Evolutionary conservation across 1,140 invertebrate species (phyloP).

Genomic region (Caenorhabditis inopinata): DNA sequence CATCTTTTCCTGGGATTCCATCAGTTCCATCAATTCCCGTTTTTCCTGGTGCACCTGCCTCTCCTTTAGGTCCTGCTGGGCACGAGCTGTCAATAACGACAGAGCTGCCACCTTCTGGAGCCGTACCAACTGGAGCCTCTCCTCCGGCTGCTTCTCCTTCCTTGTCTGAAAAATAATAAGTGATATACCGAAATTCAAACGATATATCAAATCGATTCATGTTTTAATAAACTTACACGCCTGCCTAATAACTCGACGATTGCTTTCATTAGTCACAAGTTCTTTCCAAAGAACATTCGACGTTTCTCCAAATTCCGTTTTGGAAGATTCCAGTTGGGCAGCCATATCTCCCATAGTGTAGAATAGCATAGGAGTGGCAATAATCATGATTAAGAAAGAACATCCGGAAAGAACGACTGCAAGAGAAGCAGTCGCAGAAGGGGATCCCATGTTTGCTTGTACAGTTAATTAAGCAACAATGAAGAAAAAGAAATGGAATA

Average conservation of each 20-base stretch:
- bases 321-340: conserved; percentile 25
- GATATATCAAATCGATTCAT: not conserved
- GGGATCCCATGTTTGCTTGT: not conserved
- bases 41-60: conserved; percentile 15
- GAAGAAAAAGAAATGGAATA: not conserved
- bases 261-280: conserved; percentile 35
- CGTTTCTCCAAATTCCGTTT: conserved; percentile 35
- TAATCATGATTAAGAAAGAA: conserved; percentile 35
- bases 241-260: conserved; percentile 13
- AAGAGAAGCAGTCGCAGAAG: conserved; percentile 10
- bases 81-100: conserved; percentile 9
- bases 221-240: conserved; percentile 31
- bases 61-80: conserved; percentile 39
- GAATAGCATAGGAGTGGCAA: conserved; percentile 30
- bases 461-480: not conserved
- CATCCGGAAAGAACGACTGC: conserved; percentile 37
- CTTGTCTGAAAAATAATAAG: not conserved
- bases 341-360: conserved; percentile 30
- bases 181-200: too few species aligned
- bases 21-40: conserved; percentile 38
- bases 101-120: not conserved
- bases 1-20: conserved; percentile 34
- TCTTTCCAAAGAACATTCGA: conserved; percentile 47
- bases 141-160: not conserved
- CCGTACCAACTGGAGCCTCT: not conserved